Percentiles rank a stretch among this genome's conserved stretches.
These are phyloP conservation scores for Itoplectis maculator DNA, from an alignment of 2,888 invertebrate species.

Conservation along the genomic window DNA sequence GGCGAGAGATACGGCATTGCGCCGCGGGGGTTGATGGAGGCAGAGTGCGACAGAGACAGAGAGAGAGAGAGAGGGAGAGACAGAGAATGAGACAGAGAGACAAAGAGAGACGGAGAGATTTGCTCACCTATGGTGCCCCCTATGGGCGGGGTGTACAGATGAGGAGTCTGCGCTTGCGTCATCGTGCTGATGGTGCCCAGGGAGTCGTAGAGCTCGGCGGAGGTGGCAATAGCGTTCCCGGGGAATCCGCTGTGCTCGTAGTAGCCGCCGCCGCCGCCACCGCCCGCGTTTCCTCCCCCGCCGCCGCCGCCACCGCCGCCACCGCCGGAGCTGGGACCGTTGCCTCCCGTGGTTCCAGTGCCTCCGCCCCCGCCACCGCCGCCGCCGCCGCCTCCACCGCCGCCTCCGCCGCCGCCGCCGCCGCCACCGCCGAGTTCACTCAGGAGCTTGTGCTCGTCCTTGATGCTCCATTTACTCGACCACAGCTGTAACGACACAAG, in stretches of 20 bases:
- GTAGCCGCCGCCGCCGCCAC: conserved; percentile 84
- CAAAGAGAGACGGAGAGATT: conserved; percentile 72
- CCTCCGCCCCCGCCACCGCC: conserved; percentile 83
- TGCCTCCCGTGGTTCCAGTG: conserved; percentile 82
- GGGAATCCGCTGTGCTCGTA: conserved; percentile 84
- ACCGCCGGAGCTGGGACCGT: conserved; percentile 85
- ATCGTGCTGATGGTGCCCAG: conserved; percentile 90
- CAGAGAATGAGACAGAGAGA: conserved; percentile 45
- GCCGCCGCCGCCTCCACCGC: conserved; percentile 86
- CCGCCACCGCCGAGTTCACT: conserved; percentile 91
- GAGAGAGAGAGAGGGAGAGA: conserved; percentile 57
- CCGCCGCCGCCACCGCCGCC: conserved; percentile 84
- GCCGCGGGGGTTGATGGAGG: conserved; percentile 33
- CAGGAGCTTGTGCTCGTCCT: conserved; percentile 95
- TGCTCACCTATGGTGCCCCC: conserved; percentile 89
- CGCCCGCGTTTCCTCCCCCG: conserved; percentile 83
- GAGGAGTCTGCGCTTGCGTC: conserved; percentile 89
- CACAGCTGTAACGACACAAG: conserved; percentile 87
- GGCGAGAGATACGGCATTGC: conserved; percentile 14
- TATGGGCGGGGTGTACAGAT: conserved; percentile 92
- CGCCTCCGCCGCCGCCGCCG: conserved; percentile 86
- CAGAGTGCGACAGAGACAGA: too few species aligned
- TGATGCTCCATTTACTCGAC: conserved; percentile 95
- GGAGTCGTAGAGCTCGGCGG: conserved; percentile 89
- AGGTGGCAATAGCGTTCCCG: conserved; percentile 84